Percentiles rank a stretch among this genome's conserved stretches.
phyloP scores from a whole-genome alignment of 37 sponge, comb jelly and placozoan genomes.

The Cladorhizidae sp. region DNA sequence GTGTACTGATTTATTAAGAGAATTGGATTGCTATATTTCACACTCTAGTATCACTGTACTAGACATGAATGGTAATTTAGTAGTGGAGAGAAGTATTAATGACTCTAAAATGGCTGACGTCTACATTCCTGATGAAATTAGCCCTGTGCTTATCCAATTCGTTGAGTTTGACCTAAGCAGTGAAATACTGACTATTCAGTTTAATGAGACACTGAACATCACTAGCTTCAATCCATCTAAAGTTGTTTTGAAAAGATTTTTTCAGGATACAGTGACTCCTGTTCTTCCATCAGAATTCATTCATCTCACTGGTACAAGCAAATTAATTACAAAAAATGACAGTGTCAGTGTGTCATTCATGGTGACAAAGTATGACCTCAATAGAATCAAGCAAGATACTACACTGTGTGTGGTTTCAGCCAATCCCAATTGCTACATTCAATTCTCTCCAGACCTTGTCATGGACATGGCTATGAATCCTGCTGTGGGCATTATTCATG shows the following conservation, averaged over 20 bases:
- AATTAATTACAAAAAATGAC: constrained; percentile 40
- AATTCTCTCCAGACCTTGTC: constrained; percentile 49
- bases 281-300: constrained; percentile 4
- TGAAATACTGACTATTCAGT: constrained; percentile 74
- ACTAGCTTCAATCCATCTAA: constrained; percentile 57
- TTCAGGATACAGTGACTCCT: neutral
- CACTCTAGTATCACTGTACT: constrained; percentile 58
- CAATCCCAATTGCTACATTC: constrained; percentile 60
- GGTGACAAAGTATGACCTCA: constrained; percentile 61
- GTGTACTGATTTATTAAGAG: constrained; percentile 65
- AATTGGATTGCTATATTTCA: constrained; percentile 71
- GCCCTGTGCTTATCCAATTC: constrained; percentile 66
- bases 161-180: constrained; percentile 66
- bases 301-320: constrained; percentile 63
- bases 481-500: constrained; percentile 24
- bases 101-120: constrained; percentile 16
- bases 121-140: constrained; percentile 68
- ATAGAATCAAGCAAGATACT: constrained; percentile 70
- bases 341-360: constrained; percentile 59
- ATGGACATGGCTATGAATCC: constrained; percentile 75
- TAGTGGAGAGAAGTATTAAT: constrained; percentile 33
- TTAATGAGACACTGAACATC: constrained; percentile 86
- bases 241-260: constrained; percentile 63
- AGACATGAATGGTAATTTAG: constrained; percentile 83
- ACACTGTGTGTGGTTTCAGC: constrained; percentile 41